Evolutionary conservation across 2,113 vertebrate genomes (phyloP).

Genomic region (Hiodon tergisus): DNA sequence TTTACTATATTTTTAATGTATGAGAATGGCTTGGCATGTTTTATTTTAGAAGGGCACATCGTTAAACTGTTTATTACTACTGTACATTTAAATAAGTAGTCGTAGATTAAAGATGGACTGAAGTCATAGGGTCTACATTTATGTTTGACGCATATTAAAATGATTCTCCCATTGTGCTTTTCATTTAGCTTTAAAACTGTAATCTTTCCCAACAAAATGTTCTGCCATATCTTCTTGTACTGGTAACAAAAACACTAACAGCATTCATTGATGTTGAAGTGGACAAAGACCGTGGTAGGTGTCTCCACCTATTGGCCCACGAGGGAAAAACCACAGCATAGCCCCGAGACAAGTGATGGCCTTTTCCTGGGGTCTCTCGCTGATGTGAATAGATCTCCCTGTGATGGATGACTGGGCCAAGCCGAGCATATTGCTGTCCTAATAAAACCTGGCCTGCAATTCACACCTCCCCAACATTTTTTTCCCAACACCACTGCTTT

Average conservation of each 20-base stretch:
- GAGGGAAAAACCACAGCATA: not conserved
- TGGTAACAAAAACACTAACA: not conserved
- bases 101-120: too few species aligned
- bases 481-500: slow-evolving; percentile 40
- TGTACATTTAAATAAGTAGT: too few species aligned
- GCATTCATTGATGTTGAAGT: not conserved
- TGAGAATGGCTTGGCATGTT: too few species aligned
- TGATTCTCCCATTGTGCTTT: too few species aligned
- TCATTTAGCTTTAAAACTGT: too few species aligned
- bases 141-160: too few species aligned
- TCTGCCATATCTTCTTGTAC: not conserved
- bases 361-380: not conserved
- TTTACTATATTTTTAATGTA: too few species aligned
- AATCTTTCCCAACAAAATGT: too few species aligned
- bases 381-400: slow-evolving; percentile 7
- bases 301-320: not conserved
- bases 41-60: too few species aligned
- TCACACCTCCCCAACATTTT: slow-evolving; percentile 38
- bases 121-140: too few species aligned
- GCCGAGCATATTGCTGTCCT: slow-evolving; percentile 62
- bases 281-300: not conserved
- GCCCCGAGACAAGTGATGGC: not conserved
- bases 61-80: too few species aligned
- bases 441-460: slow-evolving; percentile 60
- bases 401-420: slow-evolving; percentile 60